phyloP scores from a whole-genome alignment of 1,140 invertebrate genomes.

The Trachelipus rathkii region DNA sequence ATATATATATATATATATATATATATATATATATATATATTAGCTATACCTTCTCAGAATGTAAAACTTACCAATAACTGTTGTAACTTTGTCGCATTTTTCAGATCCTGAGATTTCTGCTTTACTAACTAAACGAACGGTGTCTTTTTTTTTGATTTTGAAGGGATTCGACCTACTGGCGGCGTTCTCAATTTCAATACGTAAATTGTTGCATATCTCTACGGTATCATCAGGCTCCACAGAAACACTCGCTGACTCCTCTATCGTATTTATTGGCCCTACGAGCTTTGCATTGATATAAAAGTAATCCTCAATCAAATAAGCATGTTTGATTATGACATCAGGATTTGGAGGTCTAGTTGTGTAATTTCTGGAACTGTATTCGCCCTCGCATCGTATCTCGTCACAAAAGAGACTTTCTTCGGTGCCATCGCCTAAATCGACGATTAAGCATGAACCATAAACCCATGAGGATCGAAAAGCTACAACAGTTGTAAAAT shows the following conservation, averaged over 20 bases:
- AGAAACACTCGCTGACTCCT: neutral
- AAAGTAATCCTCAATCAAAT: neutral
- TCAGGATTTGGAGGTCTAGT: neutral
- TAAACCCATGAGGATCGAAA: neutral
- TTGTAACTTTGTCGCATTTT: too few relatives aligned
- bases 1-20: too few relatives aligned
- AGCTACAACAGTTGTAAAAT: neutral
- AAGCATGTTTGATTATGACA: neutral
- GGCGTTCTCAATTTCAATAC: neutral
- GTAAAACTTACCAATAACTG: too few relatives aligned
- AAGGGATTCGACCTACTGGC: neutral
- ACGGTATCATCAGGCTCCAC: neutral
- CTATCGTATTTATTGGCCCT: neutral
- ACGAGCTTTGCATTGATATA: neutral
- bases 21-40: too few relatives aligned
- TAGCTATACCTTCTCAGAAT: too few relatives aligned
- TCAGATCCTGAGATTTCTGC: too few relatives aligned
- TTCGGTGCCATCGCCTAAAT: neutral
- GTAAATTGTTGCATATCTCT: neutral
- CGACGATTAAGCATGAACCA: neutral
- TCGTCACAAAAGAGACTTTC: neutral
- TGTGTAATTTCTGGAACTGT: neutral
- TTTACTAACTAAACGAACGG: neutral
- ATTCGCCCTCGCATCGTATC: neutral
- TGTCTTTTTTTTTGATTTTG: neutral